Conservation (phyloP, 2,797 vertebrate species). For the Phoebastria nigripes region DNA sequence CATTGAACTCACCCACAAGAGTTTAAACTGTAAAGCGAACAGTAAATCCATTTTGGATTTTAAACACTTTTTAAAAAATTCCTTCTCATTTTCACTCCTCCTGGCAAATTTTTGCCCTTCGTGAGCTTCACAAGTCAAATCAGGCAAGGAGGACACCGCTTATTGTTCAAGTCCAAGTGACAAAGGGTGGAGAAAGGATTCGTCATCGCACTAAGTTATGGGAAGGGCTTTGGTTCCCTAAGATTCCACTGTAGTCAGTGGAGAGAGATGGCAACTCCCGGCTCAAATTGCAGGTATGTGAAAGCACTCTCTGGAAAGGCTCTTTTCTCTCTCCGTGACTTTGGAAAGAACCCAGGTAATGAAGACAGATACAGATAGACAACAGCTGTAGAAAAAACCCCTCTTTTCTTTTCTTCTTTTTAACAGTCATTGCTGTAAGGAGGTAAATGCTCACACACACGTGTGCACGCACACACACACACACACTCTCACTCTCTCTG, state of each 20-base stretch:
- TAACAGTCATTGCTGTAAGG: neutral
- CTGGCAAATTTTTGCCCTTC: neutral
- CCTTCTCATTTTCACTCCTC: neutral
- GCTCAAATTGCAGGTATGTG: slow-evolving; percentile 35
- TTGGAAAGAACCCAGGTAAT: slow-evolving; percentile 6
- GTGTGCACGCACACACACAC: no score
- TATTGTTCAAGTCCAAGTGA: neutral
- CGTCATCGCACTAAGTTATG: neutral
- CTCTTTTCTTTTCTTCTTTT: neutral
- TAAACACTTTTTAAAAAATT: neutral
- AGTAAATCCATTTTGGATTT: neutral
- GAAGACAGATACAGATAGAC: slow-evolving; percentile 65
- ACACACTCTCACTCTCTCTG: no score
- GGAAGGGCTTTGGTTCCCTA: neutral
- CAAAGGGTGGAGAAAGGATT: slow-evolving; percentile 38
- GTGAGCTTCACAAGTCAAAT: neutral
- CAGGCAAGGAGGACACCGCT: neutral
- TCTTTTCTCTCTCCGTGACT: neutral
- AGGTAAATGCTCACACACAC: neutral
- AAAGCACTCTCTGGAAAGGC: slow-evolving; percentile 64
- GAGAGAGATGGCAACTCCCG: neutral
- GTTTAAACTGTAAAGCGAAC: neutral
- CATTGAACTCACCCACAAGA: neutral
- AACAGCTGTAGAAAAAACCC: slow-evolving; percentile 1
- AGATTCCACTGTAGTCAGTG: neutral